These are phyloP conservation scores for Eremophila alpestris DNA, from an alignment of 2,797 vertebrate species.

Conservation along the genomic window DNA sequence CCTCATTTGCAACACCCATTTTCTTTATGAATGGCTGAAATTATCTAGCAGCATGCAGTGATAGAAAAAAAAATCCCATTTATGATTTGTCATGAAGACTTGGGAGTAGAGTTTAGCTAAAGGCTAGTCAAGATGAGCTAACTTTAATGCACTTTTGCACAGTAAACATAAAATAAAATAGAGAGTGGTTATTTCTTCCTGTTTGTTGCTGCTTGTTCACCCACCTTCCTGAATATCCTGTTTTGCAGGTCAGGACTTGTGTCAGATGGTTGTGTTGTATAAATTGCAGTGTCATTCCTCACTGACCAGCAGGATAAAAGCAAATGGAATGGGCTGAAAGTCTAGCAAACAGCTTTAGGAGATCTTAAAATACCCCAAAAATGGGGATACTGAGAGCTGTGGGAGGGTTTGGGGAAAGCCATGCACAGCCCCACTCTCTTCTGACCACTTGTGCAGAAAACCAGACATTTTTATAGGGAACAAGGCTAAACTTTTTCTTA, in stretches of 20 bases:
- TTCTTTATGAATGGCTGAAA: background rate
- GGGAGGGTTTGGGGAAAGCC: fast-evolving
- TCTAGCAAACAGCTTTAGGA: background rate
- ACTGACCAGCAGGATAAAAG: background rate
- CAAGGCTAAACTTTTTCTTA: background rate
- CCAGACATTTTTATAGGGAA: background rate
- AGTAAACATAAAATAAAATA: background rate
- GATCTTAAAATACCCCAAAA: background rate
- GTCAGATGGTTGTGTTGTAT: background rate
- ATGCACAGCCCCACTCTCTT: fast-evolving
- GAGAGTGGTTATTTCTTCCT: background rate
- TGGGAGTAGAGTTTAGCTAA: background rate
- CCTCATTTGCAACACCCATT: background rate
- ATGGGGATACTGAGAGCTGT: background rate
- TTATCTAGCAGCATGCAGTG: background rate
- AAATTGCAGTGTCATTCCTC: background rate
- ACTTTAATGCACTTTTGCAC: background rate
- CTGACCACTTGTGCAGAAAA: fast-evolving
- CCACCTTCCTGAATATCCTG: background rate
- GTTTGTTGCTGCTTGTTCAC: fast-evolving
- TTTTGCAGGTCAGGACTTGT: background rate
- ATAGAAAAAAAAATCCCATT: background rate
- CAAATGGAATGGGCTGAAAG: background rate
- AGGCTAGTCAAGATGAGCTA: background rate
- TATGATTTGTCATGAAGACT: background rate